Evolutionary conservation across 2,888 invertebrate species (phyloP), one percentile per base, ranked within the genome.

Genomic region (Acanthosoma haemorrhoidale): DNA sequence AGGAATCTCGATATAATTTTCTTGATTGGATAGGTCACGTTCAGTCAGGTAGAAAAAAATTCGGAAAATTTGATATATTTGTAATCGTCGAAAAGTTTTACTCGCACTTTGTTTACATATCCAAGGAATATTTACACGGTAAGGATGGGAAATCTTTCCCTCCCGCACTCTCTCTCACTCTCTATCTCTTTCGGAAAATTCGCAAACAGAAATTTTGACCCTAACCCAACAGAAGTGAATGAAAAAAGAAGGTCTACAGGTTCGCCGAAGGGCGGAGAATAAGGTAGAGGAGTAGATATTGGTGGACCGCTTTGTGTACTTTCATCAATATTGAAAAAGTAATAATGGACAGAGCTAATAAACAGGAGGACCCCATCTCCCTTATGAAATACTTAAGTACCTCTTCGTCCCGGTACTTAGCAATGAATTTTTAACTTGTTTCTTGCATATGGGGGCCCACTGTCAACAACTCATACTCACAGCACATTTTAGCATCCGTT

Each of bases 291-390:
- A 36, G 13, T 36, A 9, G 36, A 61, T 69, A 57, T 69, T 69
- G 51, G 29, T 51, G 25, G 43, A 25, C 38, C 43, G 64, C 43
- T 51, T 25, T 34, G 51, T 72, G 72, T 72, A 70, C 70, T 43
- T 59, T 70, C 72, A 73, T 73, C 72, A 73, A 72, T 73, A 73
- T 73, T 73, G 73, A 73, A 72, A 73, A 73, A 73, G 71, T 72
- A 72, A 73, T 73, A 72, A 70, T 68, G 57, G 69, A 38, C 39
- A 31, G n/a, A 61, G 34, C 61, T 61, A 61, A 61, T 61, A 61
- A 61, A 61, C 38, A 38, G 61, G n/a, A 8, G 21, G 34, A 36
- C 36, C 61, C 61, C 21, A 36, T 31, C 8, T 34, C 61, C 61
- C 61, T 61, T 61, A 61, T 61, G 61, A 61, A 61, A 61, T 61